Evolutionary conservation across 1,140 invertebrate genomes (phyloP).

Genomic region (Cyclina sinensis): DNA sequence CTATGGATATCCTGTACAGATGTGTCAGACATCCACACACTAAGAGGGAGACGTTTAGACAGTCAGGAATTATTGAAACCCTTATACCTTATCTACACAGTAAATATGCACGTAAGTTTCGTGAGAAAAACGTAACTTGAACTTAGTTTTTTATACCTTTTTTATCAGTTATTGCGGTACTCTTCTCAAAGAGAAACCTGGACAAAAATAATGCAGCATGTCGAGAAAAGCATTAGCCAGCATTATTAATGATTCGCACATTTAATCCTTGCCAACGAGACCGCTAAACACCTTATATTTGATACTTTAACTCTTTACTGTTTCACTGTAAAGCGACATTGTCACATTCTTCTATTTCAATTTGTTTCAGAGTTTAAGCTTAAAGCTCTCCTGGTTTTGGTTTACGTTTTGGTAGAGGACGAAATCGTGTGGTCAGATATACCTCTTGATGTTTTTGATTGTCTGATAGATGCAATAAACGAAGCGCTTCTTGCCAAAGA

Average conservation of each 20-base stretch:
- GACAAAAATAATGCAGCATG: too few species aligned
- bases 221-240: too few species aligned
- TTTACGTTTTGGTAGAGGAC: background rate
- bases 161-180: too few species aligned
- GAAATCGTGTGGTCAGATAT: background rate
- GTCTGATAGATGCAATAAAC: background rate
- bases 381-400: background rate
- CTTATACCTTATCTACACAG: background rate
- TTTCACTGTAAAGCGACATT: too few species aligned
- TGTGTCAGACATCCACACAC: background rate
- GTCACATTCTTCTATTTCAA: too few species aligned
- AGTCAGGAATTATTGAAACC: background rate
- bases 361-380: constrained; percentile 15
- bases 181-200: too few species aligned
- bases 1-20: constrained; percentile 15
- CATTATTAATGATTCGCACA: too few species aligned
- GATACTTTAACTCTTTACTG: too few species aligned
- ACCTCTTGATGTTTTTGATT: constrained; percentile 20
- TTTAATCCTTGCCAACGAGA: too few species aligned
- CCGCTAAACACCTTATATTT: too few species aligned
- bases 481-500: constrained; percentile 17
- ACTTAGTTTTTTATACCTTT: too few species aligned
- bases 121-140: too few species aligned
- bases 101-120: constrained; percentile 21
- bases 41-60: background rate